Conservation (phyloP, 2,113 vertebrate genomes). For the Callopanchax toddi region DNA sequence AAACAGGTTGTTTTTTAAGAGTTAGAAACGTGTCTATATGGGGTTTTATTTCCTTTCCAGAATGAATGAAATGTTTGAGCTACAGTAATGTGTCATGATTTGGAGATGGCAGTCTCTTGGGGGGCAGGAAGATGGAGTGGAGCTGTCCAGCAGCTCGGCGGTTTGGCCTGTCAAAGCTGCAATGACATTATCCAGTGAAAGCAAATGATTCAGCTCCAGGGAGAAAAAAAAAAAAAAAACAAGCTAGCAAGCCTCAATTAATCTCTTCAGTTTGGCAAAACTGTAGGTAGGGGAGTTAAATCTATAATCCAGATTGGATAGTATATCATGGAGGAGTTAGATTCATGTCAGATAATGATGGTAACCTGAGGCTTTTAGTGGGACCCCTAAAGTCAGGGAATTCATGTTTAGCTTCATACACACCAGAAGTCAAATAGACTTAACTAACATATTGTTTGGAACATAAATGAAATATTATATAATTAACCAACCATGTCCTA, state of each 20-base stretch:
- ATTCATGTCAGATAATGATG: conserved; percentile 59
- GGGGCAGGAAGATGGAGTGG: conserved; percentile 19
- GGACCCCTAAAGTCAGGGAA: conserved; percentile 29
- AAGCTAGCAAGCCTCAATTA: conserved; percentile 47
- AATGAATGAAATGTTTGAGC: conserved; percentile 10
- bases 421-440: conserved; percentile 9
- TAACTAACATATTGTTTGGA: conserved; percentile 41
- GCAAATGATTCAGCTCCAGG: conserved; percentile 40
- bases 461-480: conserved; percentile 39
- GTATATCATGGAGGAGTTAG: conserved; percentile 61
- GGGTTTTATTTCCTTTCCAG: conserved; percentile 5
- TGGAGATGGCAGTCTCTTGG: conserved; percentile 14
- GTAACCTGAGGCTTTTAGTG: conserved; percentile 40
- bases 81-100: conserved; percentile 14
- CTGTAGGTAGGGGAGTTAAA: conserved; percentile 45
- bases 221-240: conserved; percentile 39
- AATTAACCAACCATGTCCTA: conserved; percentile 34
- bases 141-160: conserved; percentile 24
- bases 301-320: conserved; percentile 68
- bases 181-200: conserved; percentile 60
- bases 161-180: conserved; percentile 49
- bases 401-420: conserved; percentile 15
- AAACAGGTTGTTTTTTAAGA: neutral
- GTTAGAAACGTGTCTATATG: neutral
- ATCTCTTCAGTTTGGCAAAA: conserved; percentile 58